Evolutionary conservation across 2,888 invertebrate genomes (phyloP), one percentile per base, ranked within the genome.

Genomic region (Nemapogon koenigi): DNA sequence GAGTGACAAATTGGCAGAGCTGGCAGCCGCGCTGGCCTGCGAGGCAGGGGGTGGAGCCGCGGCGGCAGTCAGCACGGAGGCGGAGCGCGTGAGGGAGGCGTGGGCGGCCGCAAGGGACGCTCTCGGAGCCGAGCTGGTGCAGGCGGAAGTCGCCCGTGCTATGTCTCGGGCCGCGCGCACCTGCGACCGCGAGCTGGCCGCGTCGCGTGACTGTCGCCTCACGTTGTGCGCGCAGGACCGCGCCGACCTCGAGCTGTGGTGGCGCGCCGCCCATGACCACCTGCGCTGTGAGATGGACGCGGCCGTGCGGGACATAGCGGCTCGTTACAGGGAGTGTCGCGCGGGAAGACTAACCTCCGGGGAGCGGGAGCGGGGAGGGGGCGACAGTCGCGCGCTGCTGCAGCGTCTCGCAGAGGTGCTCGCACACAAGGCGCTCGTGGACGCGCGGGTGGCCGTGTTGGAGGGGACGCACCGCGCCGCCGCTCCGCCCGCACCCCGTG

Each of bases 41-140:
- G 90, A 89, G 62, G 86, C 88, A 3, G 61, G 87, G n/a, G 85
- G 83, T 51, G 73, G 82, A 44, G 76, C 81, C 14, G 57, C 80
- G 1, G 76, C 70, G 3, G 59, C 59, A 42, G 73, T 82, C 55
- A 62, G 65, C 52, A 46, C 80, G 16, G 87, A 86, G 45, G 86
- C 88, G 47, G 84, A 84, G 38, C 81, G 88, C 22, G 85, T 89
- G 14, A 84, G 89, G 18, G 88, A 88, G 51, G 89, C 90, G 3
- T 89, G 88, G 85, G 84, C 85, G 26, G 81, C 86, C 41, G 90
- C 91, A 1, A 85, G 88, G 38, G 88, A 90, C 52, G 84, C 86
- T 2, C 85, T 90, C 1, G 88, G 87, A 50, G 83, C 85, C 2
- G 89, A 89, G 59, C 71, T 91, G 17, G 87, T 90, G 17, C 88